Evolutionary conservation across 2,113 vertebrate species (phyloP).

Genomic region (Triplophysa tibetana): DNA sequence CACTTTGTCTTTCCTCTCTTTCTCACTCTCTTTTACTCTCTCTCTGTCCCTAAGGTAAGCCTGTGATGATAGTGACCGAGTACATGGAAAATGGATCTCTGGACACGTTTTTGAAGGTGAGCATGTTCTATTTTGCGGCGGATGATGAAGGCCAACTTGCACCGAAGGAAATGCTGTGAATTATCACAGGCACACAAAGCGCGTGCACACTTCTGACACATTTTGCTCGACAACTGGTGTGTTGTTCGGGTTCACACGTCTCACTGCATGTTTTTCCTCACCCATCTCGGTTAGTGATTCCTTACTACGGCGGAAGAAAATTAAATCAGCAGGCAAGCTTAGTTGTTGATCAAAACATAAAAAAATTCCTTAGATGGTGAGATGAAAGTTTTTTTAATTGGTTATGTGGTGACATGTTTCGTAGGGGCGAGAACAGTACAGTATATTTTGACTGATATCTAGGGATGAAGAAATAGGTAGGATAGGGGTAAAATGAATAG

Average conservation of each 20-base stretch:
- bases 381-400: slow-evolving; percentile 47
- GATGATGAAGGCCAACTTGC: slow-evolving; percentile 11
- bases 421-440: too few species aligned
- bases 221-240: not conserved
- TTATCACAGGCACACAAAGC: slow-evolving; percentile 34
- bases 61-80: slow-evolving; percentile 98
- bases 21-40: slow-evolving; percentile 28
- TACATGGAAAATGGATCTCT: slow-evolving; percentile 98
- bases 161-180: slow-evolving; percentile 32
- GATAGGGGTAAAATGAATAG: too few species aligned
- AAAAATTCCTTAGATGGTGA: not conserved
- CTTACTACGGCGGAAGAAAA: not conserved
- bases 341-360: slow-evolving; percentile 10
- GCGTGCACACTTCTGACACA: not conserved
- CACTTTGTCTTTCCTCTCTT: not conserved
- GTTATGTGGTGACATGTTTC: slow-evolving; percentile 13
- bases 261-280: slow-evolving; percentile 6
- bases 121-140: slow-evolving; percentile 15
- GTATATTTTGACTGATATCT: too few species aligned
- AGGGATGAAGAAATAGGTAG: too few species aligned
- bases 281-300: not conserved
- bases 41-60: slow-evolving; percentile 60
- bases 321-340: not conserved
- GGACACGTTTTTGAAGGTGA: slow-evolving; percentile 93
- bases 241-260: slow-evolving; percentile 57